Conservation (phyloP, 2,797 vertebrate species). For the Coccyzus lansbergi region DNA sequence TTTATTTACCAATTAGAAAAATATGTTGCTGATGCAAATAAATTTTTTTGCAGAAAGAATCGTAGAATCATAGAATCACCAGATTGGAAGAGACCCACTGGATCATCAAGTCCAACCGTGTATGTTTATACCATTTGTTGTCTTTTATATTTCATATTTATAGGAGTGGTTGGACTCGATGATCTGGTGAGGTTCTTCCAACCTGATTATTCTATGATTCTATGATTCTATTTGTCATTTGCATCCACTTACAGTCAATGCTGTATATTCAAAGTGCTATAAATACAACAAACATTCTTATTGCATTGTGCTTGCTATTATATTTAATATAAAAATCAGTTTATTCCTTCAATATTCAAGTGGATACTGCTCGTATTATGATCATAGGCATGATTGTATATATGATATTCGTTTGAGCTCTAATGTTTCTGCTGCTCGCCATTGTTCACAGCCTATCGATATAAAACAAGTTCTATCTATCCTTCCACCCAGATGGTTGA, state of each 20-base stretch:
- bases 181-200: no score
- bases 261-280: neutral
- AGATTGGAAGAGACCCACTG: no score
- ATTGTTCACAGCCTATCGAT: constrained; percentile 51
- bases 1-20: constrained; percentile 13
- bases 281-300: neutral
- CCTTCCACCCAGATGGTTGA: constrained; percentile 80
- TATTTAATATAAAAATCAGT: neutral
- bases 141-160: neutral
- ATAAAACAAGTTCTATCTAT: constrained; percentile 55
- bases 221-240: no score
- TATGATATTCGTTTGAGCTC: constrained; percentile 36
- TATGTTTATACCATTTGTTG: neutral
- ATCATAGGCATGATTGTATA: neutral
- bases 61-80: no score
- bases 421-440: constrained; percentile 25
- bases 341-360: neutral
- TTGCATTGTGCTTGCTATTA: neutral
- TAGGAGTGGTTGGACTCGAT: no score
- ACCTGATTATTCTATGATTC: no score
- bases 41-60: neutral
- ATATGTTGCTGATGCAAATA: neutral
- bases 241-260: neutral
- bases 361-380: neutral
- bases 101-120: no score